A percentile compares a stretch with the other conserved stretches of the same genome.
These are phyloP conservation scores for Callocephalon fimbriatum DNA, from an alignment of 2,113 vertebrate genomes.

Conservation along the genomic window DNA sequence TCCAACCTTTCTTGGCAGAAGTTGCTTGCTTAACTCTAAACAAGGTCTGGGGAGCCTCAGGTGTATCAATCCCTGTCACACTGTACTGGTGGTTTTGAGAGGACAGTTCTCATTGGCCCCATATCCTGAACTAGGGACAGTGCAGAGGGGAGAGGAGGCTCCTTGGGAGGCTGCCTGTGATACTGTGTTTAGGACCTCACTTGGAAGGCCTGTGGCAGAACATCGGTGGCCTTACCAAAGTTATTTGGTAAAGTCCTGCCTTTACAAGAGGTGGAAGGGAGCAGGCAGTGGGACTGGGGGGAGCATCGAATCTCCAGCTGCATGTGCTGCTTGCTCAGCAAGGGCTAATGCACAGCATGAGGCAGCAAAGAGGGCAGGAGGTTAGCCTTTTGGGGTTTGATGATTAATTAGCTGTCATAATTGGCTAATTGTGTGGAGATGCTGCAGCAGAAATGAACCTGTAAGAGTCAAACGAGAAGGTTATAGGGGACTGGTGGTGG, in stretches of 20 bases:
- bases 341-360: background rate
- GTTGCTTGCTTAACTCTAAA: background rate
- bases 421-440: constrained; percentile 23
- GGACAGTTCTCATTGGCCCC: background rate
- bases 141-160: background rate
- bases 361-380: background rate
- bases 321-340: background rate
- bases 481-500: background rate
- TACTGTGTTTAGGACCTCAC: background rate
- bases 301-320: background rate
- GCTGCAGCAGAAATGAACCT: background rate
- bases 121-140: background rate
- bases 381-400: background rate
- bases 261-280: background rate
- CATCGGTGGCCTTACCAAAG: background rate
- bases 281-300: background rate
- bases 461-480: background rate
- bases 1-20: background rate
- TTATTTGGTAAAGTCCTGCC: background rate
- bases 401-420: constrained; percentile 50
- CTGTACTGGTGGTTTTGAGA: background rate
- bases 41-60: background rate
- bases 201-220: background rate
- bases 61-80: background rate
- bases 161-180: background rate